Conservation (phyloP, 1,140 invertebrate species). For the Trypoxylus dichotomus region DNA sequence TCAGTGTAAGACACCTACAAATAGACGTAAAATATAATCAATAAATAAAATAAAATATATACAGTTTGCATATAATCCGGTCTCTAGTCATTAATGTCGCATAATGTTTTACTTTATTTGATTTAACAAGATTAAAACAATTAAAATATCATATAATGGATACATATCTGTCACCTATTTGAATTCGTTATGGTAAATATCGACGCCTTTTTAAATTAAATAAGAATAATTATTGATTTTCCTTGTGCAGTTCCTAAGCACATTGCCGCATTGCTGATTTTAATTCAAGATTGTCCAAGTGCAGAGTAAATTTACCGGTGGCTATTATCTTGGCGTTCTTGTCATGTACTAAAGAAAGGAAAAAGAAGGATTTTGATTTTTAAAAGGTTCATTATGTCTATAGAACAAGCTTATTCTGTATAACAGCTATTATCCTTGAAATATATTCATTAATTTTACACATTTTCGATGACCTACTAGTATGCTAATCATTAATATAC, state of each 20-base stretch:
- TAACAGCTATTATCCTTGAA: too few relatives aligned
- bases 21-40: too few relatives aligned
- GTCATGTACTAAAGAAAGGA: neutral
- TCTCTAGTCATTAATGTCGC: too few relatives aligned
- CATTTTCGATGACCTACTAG: too few relatives aligned
- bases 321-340: neutral
- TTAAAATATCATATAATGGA: neutral
- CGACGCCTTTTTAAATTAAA: neutral
- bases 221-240: constrained; percentile 10
- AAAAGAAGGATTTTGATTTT: neutral
- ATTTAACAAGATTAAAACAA: neutral
- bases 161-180: neutral
- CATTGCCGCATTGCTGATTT: constrained; percentile 9
- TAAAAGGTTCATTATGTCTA: too few relatives aligned
- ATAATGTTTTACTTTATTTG: too few relatives aligned
- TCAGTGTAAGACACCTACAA: too few relatives aligned
- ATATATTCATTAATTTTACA: too few relatives aligned
- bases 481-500: too few relatives aligned
- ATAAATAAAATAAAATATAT: too few relatives aligned
- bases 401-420: too few relatives aligned
- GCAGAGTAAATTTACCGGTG: neutral
- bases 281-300: neutral
- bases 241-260: neutral
- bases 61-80: too few relatives aligned
- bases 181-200: neutral